Base-by-base conservation (phyloP, 1,140 invertebrate species). In the Lasioglossum baleicum region DNA sequence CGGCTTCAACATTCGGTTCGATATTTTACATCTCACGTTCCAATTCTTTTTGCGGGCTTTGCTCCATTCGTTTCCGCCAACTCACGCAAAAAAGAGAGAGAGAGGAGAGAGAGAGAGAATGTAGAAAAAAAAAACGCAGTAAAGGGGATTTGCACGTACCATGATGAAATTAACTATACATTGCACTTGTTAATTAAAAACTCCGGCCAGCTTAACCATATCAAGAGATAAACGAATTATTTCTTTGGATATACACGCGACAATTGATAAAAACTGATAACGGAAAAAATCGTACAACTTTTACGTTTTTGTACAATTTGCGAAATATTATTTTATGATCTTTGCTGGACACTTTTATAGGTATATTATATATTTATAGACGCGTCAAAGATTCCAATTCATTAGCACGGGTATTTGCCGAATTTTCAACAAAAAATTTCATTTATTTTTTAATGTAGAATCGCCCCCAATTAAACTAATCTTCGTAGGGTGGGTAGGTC, bases 1-100 rank as follows among this genome's bases (percentile, higher is more conserved):
- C 68, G 65, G 77, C 83, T 83, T 86, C 81, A 83, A 83, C 81
- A 80, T 83, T 78, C 83, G 76, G 77, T 87, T 87, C 85, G 83
- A 88, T 88, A 88, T 78, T 83, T 85, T 88, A 82, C 66, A 85
- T 61, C 65, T 85, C 82, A 80, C 79, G 76, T 87, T 83, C 82
- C 69, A 76, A 85, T 86, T 85, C 81, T 83, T 85, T 76, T 71
- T 85, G 77, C 56, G 60, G 83, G 79, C 77, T 85, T 81, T 83
- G 58, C 85, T 66, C 80, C 61, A 74, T 86, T 73, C 84, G 82
- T 81, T 84, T 81, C 83, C 75, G 82, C 73, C 81, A 61, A 61
- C 68, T 71, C 82, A 79, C 75, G 66, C 75, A 78, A 81, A 88
- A 88, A 88, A 87, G 75, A 70, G 35, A 35, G 31, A 67, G 26